These are phyloP conservation scores for Heliconius nattereri DNA, from an alignment of 1,140 invertebrate genomes.

Conservation along the genomic window DNA sequence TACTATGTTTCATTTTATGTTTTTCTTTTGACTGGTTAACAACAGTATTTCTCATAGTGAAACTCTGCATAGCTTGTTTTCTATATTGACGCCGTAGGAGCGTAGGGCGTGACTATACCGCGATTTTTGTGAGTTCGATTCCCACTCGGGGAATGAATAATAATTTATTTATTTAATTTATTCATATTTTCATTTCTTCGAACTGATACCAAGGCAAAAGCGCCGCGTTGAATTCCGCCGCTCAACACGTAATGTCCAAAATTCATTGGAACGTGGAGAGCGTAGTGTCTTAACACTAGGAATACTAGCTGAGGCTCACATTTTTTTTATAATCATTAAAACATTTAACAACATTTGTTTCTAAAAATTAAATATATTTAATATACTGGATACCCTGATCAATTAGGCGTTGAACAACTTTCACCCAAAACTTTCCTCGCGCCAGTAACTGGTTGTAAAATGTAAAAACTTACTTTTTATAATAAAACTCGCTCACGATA, in stretches of 20 bases:
- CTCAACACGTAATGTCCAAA: too few species aligned
- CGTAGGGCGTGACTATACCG: too few species aligned
- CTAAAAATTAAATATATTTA: neutral
- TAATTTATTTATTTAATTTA: too few species aligned
- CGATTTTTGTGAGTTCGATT: too few species aligned
- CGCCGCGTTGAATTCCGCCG: too few species aligned
- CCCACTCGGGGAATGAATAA: too few species aligned
- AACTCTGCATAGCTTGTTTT: constrained; percentile 11
- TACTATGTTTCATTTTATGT: constrained; percentile 25
- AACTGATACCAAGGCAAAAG: too few species aligned
- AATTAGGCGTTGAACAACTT: constrained; percentile 33
- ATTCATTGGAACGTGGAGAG: too few species aligned
- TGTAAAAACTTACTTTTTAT: constrained; percentile 8
- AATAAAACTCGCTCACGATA: constrained; percentile 18
- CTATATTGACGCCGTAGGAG: neutral
- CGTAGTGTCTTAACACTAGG: too few species aligned
- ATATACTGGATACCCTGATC: constrained; percentile 17
- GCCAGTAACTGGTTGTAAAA: constrained; percentile 11
- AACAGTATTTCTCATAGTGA: constrained; percentile 36
- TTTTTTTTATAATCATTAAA: too few species aligned
- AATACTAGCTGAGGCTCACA: too few species aligned
- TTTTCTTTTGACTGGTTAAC: constrained; percentile 31
- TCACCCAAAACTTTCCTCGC: constrained; percentile 31
- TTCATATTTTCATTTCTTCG: too few species aligned
- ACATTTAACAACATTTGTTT: neutral